A percentile compares a stretch with the other conserved stretches of the same genome.
These are phyloP conservation scores for Nysson spinosus DNA, from an alignment of 2,888 invertebrate species.

Conservation along the genomic window DNA sequence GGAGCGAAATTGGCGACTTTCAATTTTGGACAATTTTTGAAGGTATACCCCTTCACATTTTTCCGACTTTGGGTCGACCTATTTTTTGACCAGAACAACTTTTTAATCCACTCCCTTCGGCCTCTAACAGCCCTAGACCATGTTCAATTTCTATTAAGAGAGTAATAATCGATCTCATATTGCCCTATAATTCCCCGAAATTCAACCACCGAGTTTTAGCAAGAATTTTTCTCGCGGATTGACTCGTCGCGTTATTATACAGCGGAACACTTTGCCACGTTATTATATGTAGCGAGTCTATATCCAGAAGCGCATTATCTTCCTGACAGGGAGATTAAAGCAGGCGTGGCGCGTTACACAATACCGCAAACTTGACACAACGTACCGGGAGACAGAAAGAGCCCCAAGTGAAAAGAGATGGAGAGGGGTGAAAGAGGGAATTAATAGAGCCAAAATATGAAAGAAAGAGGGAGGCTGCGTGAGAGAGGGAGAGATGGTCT, in stretches of 20 bases:
- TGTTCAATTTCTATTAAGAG: no score
- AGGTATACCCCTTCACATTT: no score
- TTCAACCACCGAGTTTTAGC: background rate
- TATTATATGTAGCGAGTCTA: constrained; percentile 21
- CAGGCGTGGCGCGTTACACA: constrained; percentile 67
- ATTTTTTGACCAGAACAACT: no score
- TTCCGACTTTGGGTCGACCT: no score
- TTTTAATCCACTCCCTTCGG: no score
- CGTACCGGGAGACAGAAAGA: constrained; percentile 9
- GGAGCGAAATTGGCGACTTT: no score
- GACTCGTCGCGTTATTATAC: background rate
- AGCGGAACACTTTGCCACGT: background rate
- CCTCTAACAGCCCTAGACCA: no score
- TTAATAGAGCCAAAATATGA: constrained; percentile 1
- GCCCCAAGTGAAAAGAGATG: background rate
- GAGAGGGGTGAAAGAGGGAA: background rate
- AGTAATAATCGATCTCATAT: no score
- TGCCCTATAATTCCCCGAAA: no score
- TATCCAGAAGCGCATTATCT: constrained; percentile 22
- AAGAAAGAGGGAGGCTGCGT: constrained; percentile 16
- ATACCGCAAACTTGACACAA: constrained; percentile 65
- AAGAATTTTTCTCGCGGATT: background rate
- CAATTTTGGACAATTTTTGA: no score
- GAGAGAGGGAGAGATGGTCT: constrained; percentile 57
- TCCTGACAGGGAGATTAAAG: constrained; percentile 65